Conservation (phyloP, 2,888 invertebrate species). For the Sinohyriopsis cumingii region DNA sequence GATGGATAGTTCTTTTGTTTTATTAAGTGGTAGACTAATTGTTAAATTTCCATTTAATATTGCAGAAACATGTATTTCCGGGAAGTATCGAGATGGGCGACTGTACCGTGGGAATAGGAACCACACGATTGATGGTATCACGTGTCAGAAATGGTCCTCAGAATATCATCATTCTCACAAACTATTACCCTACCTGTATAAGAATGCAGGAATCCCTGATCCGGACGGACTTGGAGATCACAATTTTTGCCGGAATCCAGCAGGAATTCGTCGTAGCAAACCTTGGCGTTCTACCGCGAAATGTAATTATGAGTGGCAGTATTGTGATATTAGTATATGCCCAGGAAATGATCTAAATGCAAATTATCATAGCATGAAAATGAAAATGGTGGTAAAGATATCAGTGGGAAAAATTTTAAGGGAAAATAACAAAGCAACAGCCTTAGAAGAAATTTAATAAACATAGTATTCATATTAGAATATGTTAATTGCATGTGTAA, state of each 20-base stretch:
- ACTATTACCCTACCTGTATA: slow-evolving; percentile 33
- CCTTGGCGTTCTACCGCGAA: slow-evolving; percentile 76
- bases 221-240: slow-evolving; percentile 65
- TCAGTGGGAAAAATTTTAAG: slow-evolving; percentile 3
- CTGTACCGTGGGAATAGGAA: slow-evolving; percentile 75
- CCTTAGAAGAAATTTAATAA: too few species aligned
- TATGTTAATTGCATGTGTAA: too few species aligned
- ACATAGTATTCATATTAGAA: too few species aligned
- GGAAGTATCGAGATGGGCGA: slow-evolving; percentile 67
- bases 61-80: slow-evolving; percentile 63
- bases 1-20: too few species aligned
- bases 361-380: slow-evolving; percentile 4
- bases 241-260: slow-evolving; percentile 77
- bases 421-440: neutral
- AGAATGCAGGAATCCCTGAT: slow-evolving; percentile 14
- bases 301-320: slow-evolving; percentile 56
- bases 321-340: slow-evolving; percentile 63
- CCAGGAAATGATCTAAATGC: neutral
- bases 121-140: slow-evolving; percentile 56
- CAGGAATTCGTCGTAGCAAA: slow-evolving; percentile 61
- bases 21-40: neutral
- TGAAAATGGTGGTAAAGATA: slow-evolving; percentile 2
- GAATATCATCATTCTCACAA: slow-evolving; percentile 62
- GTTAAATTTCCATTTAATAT: slow-evolving; percentile 1
- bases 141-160: slow-evolving; percentile 66